A percentile compares a stretch with the other conserved stretches of the same genome.
phyloP scores from a whole-genome alignment of 2,888 invertebrate genomes.

The Trypoxylon attenuatum region DNA sequence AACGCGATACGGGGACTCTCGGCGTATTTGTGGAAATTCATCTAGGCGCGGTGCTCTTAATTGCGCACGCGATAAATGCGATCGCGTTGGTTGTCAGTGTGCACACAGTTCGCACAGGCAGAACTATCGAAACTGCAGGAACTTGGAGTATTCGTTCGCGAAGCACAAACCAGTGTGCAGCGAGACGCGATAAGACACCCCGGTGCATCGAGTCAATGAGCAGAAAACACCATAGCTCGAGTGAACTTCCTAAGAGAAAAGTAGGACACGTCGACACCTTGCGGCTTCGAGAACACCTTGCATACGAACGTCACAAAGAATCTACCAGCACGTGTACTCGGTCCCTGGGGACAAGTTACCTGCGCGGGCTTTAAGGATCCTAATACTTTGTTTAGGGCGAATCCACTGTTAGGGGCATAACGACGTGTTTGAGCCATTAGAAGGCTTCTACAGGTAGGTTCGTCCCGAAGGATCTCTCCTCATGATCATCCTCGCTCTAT shows the following conservation, averaged over 20 bases:
- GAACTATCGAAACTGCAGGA: too few species aligned
- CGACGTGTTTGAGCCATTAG: slow-evolving; percentile 30
- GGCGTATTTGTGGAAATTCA: too few species aligned
- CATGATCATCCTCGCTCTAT: too few species aligned
- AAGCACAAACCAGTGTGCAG: too few species aligned
- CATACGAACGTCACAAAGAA: slow-evolving; percentile 42
- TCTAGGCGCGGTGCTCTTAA: too few species aligned
- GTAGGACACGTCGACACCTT: slow-evolving; percentile 48
- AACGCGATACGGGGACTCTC: too few species aligned
- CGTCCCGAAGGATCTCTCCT: not conserved
- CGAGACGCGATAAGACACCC: slow-evolving; percentile 17
- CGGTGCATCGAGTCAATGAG: not conserved
- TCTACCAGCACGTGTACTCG: slow-evolving; percentile 47
- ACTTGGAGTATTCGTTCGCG: too few species aligned
- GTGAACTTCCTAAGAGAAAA: not conserved
- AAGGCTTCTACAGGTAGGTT: not conserved
- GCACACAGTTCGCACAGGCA: too few species aligned
- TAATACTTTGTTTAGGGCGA: slow-evolving; percentile 51
- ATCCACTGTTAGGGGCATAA: slow-evolving; percentile 17
- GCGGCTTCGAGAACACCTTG: slow-evolving; percentile 51
- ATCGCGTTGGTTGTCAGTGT: too few species aligned
- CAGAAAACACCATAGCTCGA: slow-evolving; percentile 11
- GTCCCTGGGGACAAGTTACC: slow-evolving; percentile 56
- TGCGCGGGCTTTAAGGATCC: slow-evolving; percentile 50
- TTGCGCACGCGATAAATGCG: too few species aligned